These are phyloP conservation scores for Emydoidea blandingii DNA, from an alignment of 2,797 vertebrate species.

Conservation along the genomic window DNA sequence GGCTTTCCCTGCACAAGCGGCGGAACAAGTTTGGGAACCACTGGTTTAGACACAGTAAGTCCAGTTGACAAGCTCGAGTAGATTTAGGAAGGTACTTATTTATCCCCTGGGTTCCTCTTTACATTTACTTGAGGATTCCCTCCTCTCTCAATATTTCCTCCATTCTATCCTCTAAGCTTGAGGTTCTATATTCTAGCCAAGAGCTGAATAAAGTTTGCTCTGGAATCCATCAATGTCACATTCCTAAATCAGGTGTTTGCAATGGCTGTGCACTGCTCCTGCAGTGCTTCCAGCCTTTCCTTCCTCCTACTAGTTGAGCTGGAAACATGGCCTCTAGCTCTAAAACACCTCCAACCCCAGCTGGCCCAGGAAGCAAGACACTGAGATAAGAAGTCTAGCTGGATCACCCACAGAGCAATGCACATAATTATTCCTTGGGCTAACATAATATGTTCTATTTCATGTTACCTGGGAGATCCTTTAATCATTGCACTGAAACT, in stretches of 20 bases:
- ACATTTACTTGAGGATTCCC: not conserved
- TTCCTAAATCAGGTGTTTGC: not conserved
- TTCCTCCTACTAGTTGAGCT: not conserved
- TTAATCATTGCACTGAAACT: not conserved
- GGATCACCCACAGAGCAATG: not conserved
- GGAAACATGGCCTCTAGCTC: not conserved
- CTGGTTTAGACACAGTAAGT: not conserved
- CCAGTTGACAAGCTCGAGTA: not conserved
- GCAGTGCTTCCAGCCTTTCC: not conserved
- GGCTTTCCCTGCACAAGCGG: too few relatives aligned
- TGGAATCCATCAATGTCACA: rapidly evolving
- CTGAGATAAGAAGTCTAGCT: not conserved
- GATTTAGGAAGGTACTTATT: not conserved
- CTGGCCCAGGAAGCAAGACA: not conserved
- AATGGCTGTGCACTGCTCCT: not conserved
- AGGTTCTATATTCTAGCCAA: not conserved
- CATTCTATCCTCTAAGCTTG: not conserved
- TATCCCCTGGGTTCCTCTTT: not conserved
- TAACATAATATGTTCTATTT: rapidly evolving
- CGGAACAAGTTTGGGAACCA: too few relatives aligned
- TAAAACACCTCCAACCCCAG: not conserved
- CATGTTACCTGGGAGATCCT: not conserved
- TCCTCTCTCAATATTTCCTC: not conserved
- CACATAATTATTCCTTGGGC: not conserved
- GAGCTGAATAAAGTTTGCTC: not conserved